Percentiles rank a stretch among this genome's conserved stretches.
These are phyloP conservation scores for Schizothorax lantsangensis DNA, from an alignment of 2,797 vertebrate species.

Conservation along the genomic window DNA sequence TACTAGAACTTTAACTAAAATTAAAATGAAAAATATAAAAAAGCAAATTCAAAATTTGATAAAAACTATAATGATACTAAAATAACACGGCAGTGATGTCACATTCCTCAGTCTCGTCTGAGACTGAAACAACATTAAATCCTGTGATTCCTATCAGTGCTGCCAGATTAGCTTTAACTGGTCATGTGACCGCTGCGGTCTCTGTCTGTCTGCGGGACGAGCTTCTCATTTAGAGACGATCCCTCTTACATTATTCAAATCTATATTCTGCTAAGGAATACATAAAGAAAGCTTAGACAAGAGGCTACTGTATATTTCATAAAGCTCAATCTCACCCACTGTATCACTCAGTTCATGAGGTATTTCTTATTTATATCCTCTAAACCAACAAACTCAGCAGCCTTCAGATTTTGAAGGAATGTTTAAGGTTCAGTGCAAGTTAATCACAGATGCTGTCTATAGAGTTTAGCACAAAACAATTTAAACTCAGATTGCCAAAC, in stretches of 20 bases:
- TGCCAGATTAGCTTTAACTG: conserved; percentile 7
- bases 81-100: not conserved
- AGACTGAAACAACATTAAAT: not conserved
- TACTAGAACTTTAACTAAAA: not conserved
- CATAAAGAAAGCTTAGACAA: conserved; percentile 30
- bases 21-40: not conserved
- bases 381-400: conserved; percentile 5
- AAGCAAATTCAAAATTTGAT: not conserved
- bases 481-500: not conserved
- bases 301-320: conserved; percentile 21
- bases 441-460: not conserved
- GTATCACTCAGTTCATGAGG: not conserved
- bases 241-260: conserved; percentile 36
- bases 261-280: conserved; percentile 38
- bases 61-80: not conserved
- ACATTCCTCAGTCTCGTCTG: not conserved
- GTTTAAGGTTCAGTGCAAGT: not conserved
- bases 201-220: not conserved
- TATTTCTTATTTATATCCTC: not conserved
- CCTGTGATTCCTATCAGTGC: not conserved
- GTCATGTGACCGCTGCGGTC: conserved; percentile 7
- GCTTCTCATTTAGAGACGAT: conserved; percentile 4
- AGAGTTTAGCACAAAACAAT: not conserved
- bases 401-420: not conserved
- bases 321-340: not conserved